A percentile compares a stretch with the other conserved stretches of the same genome.
Conservation (phyloP, 2,797 vertebrate genomes). For the Ctenopoma multispine region DNA sequence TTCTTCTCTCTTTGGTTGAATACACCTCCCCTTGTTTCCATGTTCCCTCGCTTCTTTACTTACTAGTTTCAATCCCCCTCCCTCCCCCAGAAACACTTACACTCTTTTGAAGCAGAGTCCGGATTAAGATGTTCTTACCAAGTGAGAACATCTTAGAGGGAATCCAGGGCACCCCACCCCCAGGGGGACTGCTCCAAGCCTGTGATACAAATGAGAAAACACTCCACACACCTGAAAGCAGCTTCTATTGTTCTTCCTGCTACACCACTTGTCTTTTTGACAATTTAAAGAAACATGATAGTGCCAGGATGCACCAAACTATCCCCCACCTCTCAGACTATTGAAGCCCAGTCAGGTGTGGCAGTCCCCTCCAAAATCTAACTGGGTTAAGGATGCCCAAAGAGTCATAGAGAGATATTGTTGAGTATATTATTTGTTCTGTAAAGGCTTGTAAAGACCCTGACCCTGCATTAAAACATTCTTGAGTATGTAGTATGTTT, state of each 20-base stretch:
- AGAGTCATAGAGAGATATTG: neutral
- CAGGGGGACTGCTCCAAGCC: slow-evolving; percentile 22
- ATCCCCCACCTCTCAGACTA: slow-evolving; percentile 14
- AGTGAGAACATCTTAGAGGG: slow-evolving; percentile 26
- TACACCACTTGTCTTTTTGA: slow-evolving; percentile 52
- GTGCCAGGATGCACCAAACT: slow-evolving; percentile 22
- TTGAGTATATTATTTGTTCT: slow-evolving; percentile 3
- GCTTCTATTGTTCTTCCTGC: slow-evolving; percentile 50
- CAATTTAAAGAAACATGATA: slow-evolving; percentile 59
- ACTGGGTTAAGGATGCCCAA: slow-evolving; percentile 23
- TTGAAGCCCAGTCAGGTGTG: slow-evolving; percentile 48
- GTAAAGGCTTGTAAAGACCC: neutral
- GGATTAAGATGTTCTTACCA: slow-evolving; percentile 71
- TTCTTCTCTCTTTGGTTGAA: slow-evolving; percentile 8
- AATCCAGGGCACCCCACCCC: slow-evolving; percentile 58
- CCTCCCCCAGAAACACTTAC: slow-evolving; percentile 21
- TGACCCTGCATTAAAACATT: neutral
- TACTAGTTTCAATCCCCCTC: slow-evolving; percentile 31
- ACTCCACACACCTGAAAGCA: slow-evolving; percentile 51
- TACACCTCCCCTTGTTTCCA: slow-evolving; percentile 21
- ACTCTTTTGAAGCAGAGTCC: slow-evolving; percentile 44
- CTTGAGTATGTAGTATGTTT: neutral
- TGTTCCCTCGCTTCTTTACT: slow-evolving; percentile 56
- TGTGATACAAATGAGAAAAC: slow-evolving; percentile 50
- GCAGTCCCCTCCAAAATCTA: slow-evolving; percentile 57